A percentile compares a stretch with the other conserved stretches of the same genome.
Conservation (phyloP, 2,113 vertebrate species). For the Athene cunicularia region DNA sequence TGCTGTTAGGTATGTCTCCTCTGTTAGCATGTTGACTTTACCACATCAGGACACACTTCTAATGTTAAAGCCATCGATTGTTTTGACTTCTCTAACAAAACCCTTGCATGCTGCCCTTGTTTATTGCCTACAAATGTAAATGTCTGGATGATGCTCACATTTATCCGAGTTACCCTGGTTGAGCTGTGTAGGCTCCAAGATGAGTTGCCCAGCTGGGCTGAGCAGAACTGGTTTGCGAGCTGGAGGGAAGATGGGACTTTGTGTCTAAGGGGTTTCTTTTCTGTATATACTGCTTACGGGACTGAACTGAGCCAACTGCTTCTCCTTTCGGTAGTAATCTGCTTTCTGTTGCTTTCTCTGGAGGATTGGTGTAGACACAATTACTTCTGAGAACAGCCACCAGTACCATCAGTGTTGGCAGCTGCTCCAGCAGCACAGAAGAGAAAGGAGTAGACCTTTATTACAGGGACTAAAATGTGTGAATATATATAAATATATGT, state of each 20-base stretch:
- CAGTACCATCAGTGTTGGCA: background rate
- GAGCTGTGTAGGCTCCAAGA: background rate
- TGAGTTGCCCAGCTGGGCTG: background rate
- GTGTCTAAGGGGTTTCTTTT: slow-evolving; percentile 14
- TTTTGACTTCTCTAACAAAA: slow-evolving; percentile 21
- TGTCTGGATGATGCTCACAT: slow-evolving; percentile 12
- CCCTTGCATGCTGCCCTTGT: slow-evolving; percentile 58
- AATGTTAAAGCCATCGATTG: background rate
- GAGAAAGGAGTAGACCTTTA: background rate
- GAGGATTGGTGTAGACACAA: background rate
- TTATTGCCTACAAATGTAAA: slow-evolving; percentile 11
- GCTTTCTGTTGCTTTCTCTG: background rate
- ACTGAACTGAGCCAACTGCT: background rate
- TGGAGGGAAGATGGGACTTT: background rate
- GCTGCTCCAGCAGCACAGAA: background rate
- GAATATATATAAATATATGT: slow-evolving; percentile 56
- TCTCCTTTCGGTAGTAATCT: background rate
- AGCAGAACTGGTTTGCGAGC: background rate
- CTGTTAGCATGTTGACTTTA: slow-evolving; percentile 38
- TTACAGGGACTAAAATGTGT: slow-evolving; percentile 23
- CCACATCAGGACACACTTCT: background rate
- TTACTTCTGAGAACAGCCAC: slow-evolving; percentile 11
- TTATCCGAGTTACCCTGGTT: background rate
- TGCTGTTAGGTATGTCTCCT: background rate
- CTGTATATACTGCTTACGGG: background rate